phyloP scores from a whole-genome alignment of 2,797 vertebrate species.

The Naso thynnoides region DNA sequence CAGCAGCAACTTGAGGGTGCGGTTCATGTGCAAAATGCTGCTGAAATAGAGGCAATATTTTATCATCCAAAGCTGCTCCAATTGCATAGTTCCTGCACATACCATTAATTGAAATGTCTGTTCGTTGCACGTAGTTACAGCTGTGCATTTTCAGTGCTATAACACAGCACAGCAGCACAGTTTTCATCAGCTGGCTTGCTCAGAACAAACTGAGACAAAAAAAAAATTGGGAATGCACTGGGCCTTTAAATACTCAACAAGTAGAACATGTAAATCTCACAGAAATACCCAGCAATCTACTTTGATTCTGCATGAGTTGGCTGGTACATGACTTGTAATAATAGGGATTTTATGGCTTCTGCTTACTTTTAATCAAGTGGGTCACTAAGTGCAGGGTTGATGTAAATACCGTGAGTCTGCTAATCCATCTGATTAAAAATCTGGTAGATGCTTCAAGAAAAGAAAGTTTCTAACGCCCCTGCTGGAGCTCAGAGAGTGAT shows the following conservation, averaged over 20 bases:
- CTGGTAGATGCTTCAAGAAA: neutral
- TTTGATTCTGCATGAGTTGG: neutral
- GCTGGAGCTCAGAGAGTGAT: neutral
- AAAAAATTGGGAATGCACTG: neutral
- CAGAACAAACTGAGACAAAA: neutral
- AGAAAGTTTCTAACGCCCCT: neutral
- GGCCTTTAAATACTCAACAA: neutral
- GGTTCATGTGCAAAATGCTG: neutral
- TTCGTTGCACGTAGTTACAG: constrained; percentile 2
- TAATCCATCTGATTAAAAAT: constrained; percentile 30
- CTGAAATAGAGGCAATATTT: neutral
- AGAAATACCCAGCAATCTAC: neutral
- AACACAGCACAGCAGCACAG: neutral
- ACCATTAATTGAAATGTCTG: too few relatives aligned
- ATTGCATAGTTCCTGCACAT: too few relatives aligned
- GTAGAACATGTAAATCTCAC: too few relatives aligned
- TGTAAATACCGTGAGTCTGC: constrained; percentile 18
- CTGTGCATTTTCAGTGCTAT: constrained; percentile 9
- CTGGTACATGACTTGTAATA: neutral
- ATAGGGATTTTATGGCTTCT: neutral
- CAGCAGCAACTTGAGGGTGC: neutral
- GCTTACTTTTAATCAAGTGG: constrained; percentile 4
- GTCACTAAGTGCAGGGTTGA: constrained; percentile 1
- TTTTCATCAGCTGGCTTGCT: constrained; percentile 24
- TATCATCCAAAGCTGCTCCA: neutral